Evolutionary conservation across 2,888 invertebrate species (phyloP).

Genomic region (Cryptocheilus praepositus): DNA sequence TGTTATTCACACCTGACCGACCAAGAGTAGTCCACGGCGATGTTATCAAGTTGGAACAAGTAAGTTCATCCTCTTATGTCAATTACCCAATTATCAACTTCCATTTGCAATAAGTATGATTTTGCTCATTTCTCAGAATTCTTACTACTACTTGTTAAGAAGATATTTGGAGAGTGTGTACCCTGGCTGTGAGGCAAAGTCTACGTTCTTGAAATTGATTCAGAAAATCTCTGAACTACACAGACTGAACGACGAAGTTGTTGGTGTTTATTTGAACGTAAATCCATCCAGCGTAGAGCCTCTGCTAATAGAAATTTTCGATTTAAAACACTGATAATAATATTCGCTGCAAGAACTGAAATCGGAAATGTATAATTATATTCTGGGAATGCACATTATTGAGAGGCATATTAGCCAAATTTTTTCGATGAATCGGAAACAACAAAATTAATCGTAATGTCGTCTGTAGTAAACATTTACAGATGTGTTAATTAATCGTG

Average conservation of each 20-base stretch:
- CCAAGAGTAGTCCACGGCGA: conserved; percentile 88
- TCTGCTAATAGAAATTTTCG: conserved; percentile 95
- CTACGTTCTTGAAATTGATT: conserved; percentile 90
- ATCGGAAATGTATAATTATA: background rate
- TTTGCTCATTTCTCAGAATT: conserved; percentile 79
- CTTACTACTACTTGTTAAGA: conserved; percentile 91
- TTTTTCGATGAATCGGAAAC: too few relatives aligned
- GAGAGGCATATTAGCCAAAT: background rate
- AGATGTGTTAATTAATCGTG: background rate
- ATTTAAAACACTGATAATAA: conserved; percentile 81
- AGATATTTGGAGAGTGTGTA: conserved; percentile 90
- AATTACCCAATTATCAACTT: conserved; percentile 5
- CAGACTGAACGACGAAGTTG: conserved; percentile 92
- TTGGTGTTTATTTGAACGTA: conserved; percentile 93
- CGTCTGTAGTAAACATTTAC: background rate
- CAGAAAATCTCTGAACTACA: conserved; percentile 94
- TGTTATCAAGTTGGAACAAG: conserved; percentile 91
- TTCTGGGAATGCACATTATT: too few relatives aligned
- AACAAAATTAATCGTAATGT: background rate
- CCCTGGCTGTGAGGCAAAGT: conserved; percentile 90
- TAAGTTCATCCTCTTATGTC: conserved; percentile 64
- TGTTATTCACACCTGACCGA: conserved; percentile 91
- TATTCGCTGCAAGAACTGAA: background rate
- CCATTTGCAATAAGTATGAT: conserved; percentile 25
- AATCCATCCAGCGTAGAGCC: conserved; percentile 95